A percentile compares a stretch with the other conserved stretches of the same genome.
Evolutionary conservation across 2,888 invertebrate species (phyloP).

Genomic region (Megastigmus dorsalis): DNA sequence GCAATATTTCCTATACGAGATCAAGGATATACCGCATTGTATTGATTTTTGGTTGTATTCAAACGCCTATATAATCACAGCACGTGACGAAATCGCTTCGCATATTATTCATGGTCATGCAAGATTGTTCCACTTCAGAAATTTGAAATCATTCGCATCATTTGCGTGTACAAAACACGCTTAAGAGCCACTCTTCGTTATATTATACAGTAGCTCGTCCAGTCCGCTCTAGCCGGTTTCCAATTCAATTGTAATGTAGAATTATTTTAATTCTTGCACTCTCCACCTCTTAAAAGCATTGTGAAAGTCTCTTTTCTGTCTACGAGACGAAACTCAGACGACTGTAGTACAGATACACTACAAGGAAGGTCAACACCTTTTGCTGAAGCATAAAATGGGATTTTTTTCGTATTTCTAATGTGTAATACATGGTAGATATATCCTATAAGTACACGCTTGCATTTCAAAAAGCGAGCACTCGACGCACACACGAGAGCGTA

Average conservation of each 20-base stretch:
- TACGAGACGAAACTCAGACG: neutral
- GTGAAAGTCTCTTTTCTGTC: conserved; percentile 2
- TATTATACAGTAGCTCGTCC: neutral
- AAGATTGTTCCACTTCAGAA: neutral
- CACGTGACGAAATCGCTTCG: too few relatives aligned
- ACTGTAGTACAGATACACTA: neutral
- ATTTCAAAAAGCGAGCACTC: neutral
- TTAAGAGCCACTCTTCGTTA: neutral
- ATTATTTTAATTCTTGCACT: conserved; percentile 6
- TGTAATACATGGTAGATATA: neutral
- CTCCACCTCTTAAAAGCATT: neutral
- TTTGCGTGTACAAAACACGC: neutral
- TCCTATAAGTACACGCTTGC: neutral
- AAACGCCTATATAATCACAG: too few relatives aligned
- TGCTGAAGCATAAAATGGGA: neutral
- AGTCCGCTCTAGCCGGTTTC: neutral
- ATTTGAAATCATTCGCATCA: neutral
- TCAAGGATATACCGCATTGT: too few relatives aligned
- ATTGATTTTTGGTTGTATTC: too few relatives aligned
- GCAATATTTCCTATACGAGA: too few relatives aligned
- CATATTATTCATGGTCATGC: neutral
- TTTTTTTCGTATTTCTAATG: conserved; percentile 6
- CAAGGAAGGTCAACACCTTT: conserved; percentile 21
- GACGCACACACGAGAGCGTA: neutral
- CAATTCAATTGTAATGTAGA: conserved; percentile 10